Evolutionary conservation across 2,113 vertebrate species (phyloP).

Genomic region (Motacilla tschutschensis): DNA sequence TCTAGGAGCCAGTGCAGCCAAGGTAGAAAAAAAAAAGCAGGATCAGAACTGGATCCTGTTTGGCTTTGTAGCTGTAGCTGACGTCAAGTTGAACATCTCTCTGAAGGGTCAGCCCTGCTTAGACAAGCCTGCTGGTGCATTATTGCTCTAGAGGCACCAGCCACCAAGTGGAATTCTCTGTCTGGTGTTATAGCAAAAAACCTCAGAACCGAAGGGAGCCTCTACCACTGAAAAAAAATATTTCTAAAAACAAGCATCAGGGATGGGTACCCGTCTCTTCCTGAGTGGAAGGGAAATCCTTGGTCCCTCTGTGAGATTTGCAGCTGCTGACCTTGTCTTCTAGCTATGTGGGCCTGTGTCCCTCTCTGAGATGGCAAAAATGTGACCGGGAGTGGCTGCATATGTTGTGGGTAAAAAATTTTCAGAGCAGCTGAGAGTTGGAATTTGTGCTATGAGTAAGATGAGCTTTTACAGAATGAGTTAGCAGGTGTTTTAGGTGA

Average conservation of each 20-base stretch:
- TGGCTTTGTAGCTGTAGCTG: not conserved
- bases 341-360: not conserved
- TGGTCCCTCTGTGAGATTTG: not conserved
- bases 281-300: not conserved
- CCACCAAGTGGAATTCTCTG: not conserved
- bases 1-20: not conserved
- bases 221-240: not conserved
- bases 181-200: not conserved
- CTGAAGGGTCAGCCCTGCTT: not conserved
- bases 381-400: not conserved
- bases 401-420: not conserved
- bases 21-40: not conserved
- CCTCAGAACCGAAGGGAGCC: not conserved
- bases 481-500: constrained; percentile 35
- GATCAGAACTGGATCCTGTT: not conserved
- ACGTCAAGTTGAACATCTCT: not conserved
- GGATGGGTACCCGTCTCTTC: not conserved
- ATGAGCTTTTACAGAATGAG: not conserved
- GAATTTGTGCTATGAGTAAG: constrained; percentile 24
- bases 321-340: not conserved
- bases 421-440: not conserved
- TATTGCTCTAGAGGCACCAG: not conserved
- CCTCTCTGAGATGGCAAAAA: not conserved
- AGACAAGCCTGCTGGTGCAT: not conserved
- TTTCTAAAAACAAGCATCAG: not conserved